Base-by-base conservation (phyloP, 1,140 invertebrate species). In the Neelides sp. region DNA sequence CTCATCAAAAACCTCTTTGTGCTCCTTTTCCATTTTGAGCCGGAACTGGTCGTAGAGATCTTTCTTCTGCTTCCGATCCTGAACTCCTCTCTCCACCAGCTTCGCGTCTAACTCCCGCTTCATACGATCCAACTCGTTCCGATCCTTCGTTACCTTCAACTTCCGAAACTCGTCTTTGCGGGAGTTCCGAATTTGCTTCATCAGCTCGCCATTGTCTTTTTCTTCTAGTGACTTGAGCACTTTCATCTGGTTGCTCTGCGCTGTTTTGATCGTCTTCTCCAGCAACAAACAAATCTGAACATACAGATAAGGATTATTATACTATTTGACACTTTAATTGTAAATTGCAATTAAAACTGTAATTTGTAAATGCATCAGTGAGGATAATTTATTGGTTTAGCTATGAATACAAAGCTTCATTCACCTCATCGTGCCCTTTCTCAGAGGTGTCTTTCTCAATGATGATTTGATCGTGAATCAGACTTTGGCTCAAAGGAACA, bases 141-240 rank as follows among this genome's bases (percentile, higher is more conserved):
- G 84, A 64, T 95, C 90, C 61, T 76, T 80, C 63, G 86, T 82
- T 52, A 78, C 78, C 59, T 85, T 84, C 41, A 89, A 68, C 26
- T 74, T 76, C 65, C 90, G 90, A 34, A 92, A 85, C 64, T 94
- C 87, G 43, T 85, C 83, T 55, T 85, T 79, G 48, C 83, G 79
- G 52, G 79, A 78, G 20, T 79, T 77, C 54, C 91, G 82, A 53
- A 93, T 69, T 63, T 79, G 78, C 62, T 84, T 80, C 75, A 88
- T 85, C 13, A 92, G 77, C 55, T 88, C 85, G 28, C 77, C 78
- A 19, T 82, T 86, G 59, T 87, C 82, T 42, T 78, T 74, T 55
- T 89, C 82, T 40, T 85, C 68, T 48, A 77, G 70, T 20, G 73
- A 72, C 70, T 78, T 52, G 17, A 52, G 32, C 22, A 54, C 27